Percentiles rank a stretch among this genome's conserved stretches.
These are phyloP conservation scores for Myrmecobius fasciatus DNA, from an alignment of 2,113 vertebrate species.

Conservation along the genomic window DNA sequence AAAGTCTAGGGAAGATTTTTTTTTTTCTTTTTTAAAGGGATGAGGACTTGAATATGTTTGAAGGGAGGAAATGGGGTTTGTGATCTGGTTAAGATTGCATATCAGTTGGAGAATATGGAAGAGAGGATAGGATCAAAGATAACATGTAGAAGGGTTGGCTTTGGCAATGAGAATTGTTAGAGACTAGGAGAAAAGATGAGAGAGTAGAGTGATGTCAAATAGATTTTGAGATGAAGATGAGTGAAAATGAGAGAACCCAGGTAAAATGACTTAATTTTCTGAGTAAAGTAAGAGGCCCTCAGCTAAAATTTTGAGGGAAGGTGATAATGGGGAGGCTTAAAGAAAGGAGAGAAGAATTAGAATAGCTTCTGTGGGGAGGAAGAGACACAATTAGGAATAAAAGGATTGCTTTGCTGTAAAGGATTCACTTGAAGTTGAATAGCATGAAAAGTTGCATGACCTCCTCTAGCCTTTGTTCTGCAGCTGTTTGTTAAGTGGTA, in stretches of 20 bases:
- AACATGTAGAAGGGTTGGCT: neutral
- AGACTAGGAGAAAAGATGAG: neutral
- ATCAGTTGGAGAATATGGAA: neutral
- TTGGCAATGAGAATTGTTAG: neutral
- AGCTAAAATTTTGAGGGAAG: neutral
- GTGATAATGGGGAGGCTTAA: neutral
- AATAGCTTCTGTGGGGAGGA: neutral
- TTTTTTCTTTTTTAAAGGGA: neutral
- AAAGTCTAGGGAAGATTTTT: neutral
- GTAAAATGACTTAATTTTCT: neutral
- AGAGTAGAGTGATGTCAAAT: neutral
- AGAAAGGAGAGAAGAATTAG: neutral
- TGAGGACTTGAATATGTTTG: neutral
- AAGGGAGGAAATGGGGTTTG: neutral
- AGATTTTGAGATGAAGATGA: neutral
- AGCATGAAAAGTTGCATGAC: neutral
- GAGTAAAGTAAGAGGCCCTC: neutral
- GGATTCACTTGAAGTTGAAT: neutral
- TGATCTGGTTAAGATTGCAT: too few species aligned
- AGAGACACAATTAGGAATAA: neutral
- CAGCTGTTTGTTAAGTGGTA: neutral
- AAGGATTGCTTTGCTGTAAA: neutral
- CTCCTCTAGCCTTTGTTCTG: neutral
- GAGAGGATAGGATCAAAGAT: neutral
- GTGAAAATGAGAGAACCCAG: neutral